Evolutionary conservation across 2,113 vertebrate genomes (phyloP).

Genomic region (Bos javanicus): DNA sequence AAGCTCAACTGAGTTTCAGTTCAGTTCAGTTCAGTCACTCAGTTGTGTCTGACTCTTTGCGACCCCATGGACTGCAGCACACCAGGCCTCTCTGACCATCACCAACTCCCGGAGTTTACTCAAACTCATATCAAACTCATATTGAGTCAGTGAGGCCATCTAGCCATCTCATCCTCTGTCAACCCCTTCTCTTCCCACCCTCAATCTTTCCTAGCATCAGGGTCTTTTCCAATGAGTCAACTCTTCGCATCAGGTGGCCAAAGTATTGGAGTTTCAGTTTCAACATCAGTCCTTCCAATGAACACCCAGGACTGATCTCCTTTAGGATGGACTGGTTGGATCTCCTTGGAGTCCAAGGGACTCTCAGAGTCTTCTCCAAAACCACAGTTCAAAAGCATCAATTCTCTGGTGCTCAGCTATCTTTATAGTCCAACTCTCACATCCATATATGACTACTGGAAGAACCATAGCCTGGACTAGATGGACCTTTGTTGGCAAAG

Average conservation of each 20-base stretch:
- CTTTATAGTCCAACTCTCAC: neutral
- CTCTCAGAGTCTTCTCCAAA: neutral
- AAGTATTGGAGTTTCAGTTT: neutral
- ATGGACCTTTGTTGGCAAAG: neutral
- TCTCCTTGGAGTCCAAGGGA: neutral
- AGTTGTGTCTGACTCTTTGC: fast-evolving
- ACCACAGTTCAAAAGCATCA: neutral
- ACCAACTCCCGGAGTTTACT: neutral
- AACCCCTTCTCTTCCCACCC: neutral
- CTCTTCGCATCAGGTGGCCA: neutral
- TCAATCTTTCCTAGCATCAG: neutral
- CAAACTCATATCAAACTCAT: neutral
- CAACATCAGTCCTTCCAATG: neutral
- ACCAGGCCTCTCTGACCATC: neutral
- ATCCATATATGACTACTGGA: neutral
- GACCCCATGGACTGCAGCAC: neutral
- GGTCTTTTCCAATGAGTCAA: neutral
- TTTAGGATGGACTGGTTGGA: neutral
- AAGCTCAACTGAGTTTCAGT: neutral
- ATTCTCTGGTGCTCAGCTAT: neutral
- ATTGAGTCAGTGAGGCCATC: neutral
- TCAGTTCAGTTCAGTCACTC: neutral
- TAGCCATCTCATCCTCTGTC: neutral
- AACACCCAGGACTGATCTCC: neutral
- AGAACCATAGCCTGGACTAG: neutral